Percentiles rank a stretch among this genome's conserved stretches.
These are phyloP conservation scores for Paramuricea clavata DNA, from an alignment of 92 coral and sea anemone genomes.

Conservation along the genomic window DNA sequence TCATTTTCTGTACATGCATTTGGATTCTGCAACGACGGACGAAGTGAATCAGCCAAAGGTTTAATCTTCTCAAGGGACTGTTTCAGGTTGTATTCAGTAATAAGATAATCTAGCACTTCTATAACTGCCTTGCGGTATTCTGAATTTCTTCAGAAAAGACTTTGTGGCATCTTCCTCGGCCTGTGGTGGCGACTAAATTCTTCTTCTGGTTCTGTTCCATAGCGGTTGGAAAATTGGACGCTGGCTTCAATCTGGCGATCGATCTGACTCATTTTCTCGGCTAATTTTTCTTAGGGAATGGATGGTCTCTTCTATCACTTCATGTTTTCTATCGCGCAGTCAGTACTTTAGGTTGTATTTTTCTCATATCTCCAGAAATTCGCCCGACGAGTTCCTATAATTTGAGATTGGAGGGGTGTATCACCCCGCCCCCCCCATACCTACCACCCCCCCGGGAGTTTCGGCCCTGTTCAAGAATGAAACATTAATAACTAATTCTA, in stretches of 20 bases:
- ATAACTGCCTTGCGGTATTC: background rate
- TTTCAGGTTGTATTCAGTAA: too few species aligned
- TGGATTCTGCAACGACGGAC: too few species aligned
- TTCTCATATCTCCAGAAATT: too few species aligned
- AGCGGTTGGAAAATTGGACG: constrained; percentile 17
- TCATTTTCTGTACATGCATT: background rate
- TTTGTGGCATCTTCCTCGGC: constrained; percentile 13
- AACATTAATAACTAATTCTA: too few species aligned
- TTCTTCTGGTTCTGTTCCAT: constrained; percentile 7
- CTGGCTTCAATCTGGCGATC: constrained; percentile 13
- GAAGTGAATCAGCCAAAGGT: background rate
- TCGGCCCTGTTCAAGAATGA: too few species aligned
- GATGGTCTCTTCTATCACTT: constrained; percentile 7
- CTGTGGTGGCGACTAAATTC: constrained; percentile 30
- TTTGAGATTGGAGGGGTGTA: too few species aligned
- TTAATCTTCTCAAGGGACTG: constrained; percentile 7
- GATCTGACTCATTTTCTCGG: constrained; percentile 30
- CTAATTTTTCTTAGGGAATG: background rate
- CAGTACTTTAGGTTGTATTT: too few species aligned
- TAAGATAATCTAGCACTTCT: constrained; percentile 4
- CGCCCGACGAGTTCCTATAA: too few species aligned
- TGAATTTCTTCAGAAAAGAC: too few species aligned
- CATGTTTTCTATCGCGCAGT: too few species aligned
- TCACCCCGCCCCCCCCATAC: too few species aligned
- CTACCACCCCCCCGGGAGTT: too few species aligned